These are phyloP conservation scores for Delia radicum DNA, from an alignment of 1,140 invertebrate species.

Conservation along the genomic window DNA sequence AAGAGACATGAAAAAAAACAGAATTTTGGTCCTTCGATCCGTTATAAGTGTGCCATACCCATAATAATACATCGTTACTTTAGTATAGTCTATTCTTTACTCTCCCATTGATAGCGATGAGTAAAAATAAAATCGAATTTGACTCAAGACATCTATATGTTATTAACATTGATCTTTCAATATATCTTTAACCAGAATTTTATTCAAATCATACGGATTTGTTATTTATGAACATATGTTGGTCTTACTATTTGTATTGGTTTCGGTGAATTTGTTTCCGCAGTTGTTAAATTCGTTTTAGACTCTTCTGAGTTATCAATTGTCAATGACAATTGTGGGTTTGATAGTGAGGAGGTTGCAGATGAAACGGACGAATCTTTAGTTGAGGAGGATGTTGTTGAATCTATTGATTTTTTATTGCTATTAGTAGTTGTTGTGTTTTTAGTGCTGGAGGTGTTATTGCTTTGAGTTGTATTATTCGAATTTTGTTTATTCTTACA, in stretches of 20 bases:
- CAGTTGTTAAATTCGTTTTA: background rate
- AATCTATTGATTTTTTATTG: background rate
- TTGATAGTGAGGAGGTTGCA: background rate
- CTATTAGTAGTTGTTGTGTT: background rate
- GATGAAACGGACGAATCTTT: constrained; percentile 30
- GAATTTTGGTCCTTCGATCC: no score
- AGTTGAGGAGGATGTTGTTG: constrained; percentile 31
- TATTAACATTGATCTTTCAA: no score
- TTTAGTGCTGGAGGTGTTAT: background rate
- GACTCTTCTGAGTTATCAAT: background rate
- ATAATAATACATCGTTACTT: no score
- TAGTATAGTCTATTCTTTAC: no score
- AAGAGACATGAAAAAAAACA: no score
- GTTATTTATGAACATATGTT: constrained; percentile 12
- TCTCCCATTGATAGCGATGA: no score
- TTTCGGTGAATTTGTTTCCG: background rate
- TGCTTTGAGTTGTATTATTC: constrained; percentile 29
- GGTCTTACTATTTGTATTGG: background rate
- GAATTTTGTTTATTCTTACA: constrained; percentile 36
- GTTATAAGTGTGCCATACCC: no score
- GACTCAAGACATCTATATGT: no score
- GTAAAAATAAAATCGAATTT: no score
- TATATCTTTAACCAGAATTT: no score
- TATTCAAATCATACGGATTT: background rate
- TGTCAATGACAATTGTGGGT: background rate